Evolutionary conservation across 2,888 invertebrate species (phyloP), one percentile per base, ranked within the genome.

Genomic region (Xylophagus ater): DNA sequence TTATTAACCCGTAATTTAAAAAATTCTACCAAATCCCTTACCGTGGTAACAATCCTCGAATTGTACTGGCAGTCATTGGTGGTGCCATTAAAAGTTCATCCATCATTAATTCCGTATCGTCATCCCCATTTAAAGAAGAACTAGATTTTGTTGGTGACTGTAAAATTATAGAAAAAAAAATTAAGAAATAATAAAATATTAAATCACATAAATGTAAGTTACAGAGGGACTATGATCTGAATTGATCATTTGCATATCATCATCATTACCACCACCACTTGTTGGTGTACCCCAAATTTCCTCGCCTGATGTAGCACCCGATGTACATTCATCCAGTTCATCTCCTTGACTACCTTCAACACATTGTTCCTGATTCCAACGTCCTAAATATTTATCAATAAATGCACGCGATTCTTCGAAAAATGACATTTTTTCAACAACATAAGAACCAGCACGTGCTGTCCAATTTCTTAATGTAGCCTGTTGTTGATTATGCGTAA

Each of bases 241-340:
- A 56, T 76, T 77, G 8, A 78, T 68, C 46, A 60, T 60, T 15
- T 69, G 54, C 40, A 67, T 66, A 53, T 83, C 78, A 47, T 85
- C 84, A 50, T 85, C 85, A 48, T 83, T 76, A 25, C 85, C 76
- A 15, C 85, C 86, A 4, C 85, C 85, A 49, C 86, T 86, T 1
- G 86, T 87, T 4, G 87, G 87, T 1, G 87, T 87, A 1, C 87
- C 87, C 87, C 87, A 88, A 17, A 86, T 80, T 53, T 88, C 87
- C 59, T 87, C 86, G 0, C 85, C 86, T 3, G 85, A 86, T 1
- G 79, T 80, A 0, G 81, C 86, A 0, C 83, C 86, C 30, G 86
- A 86, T 0, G 83, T 85, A 54, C 86, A 86, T 4, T 80, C 80
- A 4, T 69, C 70, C 28, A 71, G 63, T 7, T 71, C 72, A 42